Conservation (phyloP, 2,888 invertebrate species). For the Iselma pallidipennis region DNA sequence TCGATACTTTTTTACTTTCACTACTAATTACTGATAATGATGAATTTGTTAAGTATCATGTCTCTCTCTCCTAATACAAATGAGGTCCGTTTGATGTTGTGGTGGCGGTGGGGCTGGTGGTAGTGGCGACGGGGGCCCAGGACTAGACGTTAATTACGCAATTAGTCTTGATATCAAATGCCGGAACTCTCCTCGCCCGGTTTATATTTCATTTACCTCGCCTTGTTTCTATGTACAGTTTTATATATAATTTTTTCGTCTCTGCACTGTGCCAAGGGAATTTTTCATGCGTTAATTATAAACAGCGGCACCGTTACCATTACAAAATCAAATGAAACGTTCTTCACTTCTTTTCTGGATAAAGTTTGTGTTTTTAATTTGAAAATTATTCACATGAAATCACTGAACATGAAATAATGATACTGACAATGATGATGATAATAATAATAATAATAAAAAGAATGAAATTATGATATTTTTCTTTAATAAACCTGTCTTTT, state of each 20-base stretch:
- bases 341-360: background rate
- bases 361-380: background rate
- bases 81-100: background rate
- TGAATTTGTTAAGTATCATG: background rate
- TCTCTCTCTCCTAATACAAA: background rate
- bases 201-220: conserved; percentile 6
- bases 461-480: background rate
- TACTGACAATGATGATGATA: no score
- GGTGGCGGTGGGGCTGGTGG: background rate
- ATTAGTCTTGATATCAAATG: conserved; percentile 8
- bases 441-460: no score
- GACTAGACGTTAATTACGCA: conserved; percentile 8
- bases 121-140: background rate
- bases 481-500: conserved; percentile 3
- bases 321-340: background rate
- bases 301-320: background rate
- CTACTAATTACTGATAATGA: background rate
- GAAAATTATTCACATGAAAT: no score
- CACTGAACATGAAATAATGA: no score
- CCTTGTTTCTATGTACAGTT: conserved; percentile 7
- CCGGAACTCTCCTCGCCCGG: conserved; percentile 1
- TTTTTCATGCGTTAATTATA: background rate
- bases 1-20: background rate
- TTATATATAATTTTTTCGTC: background rate
- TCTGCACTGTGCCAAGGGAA: background rate